These are phyloP conservation scores for Ectropis grisescens DNA, from an alignment of 1,140 invertebrate genomes.

Conservation along the genomic window DNA sequence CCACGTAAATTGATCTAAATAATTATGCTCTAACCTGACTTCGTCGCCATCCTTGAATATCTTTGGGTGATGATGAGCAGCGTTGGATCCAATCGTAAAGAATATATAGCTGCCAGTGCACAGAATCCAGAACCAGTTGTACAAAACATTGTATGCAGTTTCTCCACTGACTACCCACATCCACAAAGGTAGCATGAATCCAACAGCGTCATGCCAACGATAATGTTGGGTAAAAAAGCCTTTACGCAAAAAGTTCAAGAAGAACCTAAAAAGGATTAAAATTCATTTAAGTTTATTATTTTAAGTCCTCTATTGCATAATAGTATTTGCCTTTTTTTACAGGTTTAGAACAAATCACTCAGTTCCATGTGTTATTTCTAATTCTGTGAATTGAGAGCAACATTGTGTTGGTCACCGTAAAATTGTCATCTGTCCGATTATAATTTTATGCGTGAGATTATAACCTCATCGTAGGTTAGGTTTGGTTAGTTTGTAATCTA, in stretches of 20 bases:
- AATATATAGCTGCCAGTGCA: constrained; percentile 75
- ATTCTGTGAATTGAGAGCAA: too few relatives aligned
- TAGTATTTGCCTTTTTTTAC: too few relatives aligned
- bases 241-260: constrained; percentile 24
- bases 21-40: constrained; percentile 69
- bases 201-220: constrained; percentile 46
- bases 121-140: constrained; percentile 74
- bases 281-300: not conserved
- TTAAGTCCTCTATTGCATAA: too few relatives aligned
- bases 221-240: constrained; percentile 39
- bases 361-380: too few relatives aligned
- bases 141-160: constrained; percentile 27
- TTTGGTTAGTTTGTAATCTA: too few relatives aligned
- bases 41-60: constrained; percentile 88
- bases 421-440: too few relatives aligned
- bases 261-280: constrained; percentile 24
- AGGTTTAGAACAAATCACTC: too few relatives aligned
- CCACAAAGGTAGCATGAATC: constrained; percentile 36
- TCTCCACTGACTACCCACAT: constrained; percentile 40
- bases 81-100: constrained; percentile 77
- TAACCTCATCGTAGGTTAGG: too few relatives aligned
- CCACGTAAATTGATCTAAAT: too few relatives aligned
- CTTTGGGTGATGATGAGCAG: constrained; percentile 86
- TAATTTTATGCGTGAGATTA: too few relatives aligned
- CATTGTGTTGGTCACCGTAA: too few relatives aligned